Conservation (phyloP, 1,140 invertebrate species). For the Palaemon carinicauda region DNA sequence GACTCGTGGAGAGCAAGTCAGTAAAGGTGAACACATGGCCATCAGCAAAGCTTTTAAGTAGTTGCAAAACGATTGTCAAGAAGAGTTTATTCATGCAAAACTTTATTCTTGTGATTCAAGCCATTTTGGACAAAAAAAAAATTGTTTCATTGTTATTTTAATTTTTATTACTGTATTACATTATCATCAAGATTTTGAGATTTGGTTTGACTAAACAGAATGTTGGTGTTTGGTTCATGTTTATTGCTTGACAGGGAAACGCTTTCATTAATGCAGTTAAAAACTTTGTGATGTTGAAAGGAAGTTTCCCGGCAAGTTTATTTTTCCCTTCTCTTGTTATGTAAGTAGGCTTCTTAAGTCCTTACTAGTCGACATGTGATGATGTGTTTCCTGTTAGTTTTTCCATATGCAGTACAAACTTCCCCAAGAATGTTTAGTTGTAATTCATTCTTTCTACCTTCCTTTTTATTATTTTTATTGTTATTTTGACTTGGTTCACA, state of each 20-base stretch:
- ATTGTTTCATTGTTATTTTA: neutral
- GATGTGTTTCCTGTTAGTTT: conserved; percentile 57
- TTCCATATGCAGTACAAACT: conserved; percentile 60
- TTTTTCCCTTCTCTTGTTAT: conserved; percentile 29
- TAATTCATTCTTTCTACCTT: neutral
- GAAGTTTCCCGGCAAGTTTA: conserved; percentile 28
- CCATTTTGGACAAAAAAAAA: conserved; percentile 31
- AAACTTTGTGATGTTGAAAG: conserved; percentile 35
- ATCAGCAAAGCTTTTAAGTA: conserved; percentile 23
- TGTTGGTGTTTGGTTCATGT: conserved; percentile 52
- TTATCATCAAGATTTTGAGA: conserved; percentile 28
- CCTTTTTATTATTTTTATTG: conserved; percentile 33
- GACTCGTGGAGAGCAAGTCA: conserved; percentile 34
- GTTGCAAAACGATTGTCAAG: conserved; percentile 33
- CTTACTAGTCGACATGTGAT: conserved; percentile 59
- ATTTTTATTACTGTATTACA: too few relatives aligned
- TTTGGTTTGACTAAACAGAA: conserved; percentile 36
- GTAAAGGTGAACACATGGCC: conserved; percentile 31
- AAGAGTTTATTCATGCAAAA: conserved; percentile 33
- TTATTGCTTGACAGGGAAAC: conserved; percentile 32
- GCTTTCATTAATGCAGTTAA: conserved; percentile 23
- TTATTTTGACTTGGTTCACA: conserved; percentile 38
- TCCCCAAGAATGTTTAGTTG: conserved; percentile 55
- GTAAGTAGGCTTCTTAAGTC: conserved; percentile 54
- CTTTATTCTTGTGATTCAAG: conserved; percentile 54